Conservation (phyloP, 2,888 invertebrate genomes). For the Dryobota labecula region DNA sequence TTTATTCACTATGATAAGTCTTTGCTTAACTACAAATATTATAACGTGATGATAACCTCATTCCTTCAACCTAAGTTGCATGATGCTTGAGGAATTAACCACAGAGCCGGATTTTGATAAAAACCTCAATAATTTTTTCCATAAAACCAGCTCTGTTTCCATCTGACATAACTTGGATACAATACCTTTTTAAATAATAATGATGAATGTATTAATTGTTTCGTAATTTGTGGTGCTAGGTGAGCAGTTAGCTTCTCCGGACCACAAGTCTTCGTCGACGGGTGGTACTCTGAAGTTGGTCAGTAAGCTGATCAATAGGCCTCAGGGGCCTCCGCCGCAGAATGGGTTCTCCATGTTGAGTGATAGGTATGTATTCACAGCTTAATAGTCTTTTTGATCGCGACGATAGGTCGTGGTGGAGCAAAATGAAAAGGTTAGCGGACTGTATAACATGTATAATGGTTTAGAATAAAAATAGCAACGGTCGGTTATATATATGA, state of each 20-base stretch:
- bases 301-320: conserved; percentile 84
- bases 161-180: conserved; percentile 16
- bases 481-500: too few species aligned
- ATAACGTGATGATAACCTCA: conserved; percentile 28
- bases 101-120: not conserved
- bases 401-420: too few species aligned
- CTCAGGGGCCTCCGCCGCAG: conserved; percentile 64
- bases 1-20: not conserved
- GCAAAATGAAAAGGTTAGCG: too few species aligned
- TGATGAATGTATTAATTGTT: not conserved
- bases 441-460: too few species aligned
- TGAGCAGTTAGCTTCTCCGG: conserved; percentile 82
- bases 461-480: too few species aligned
- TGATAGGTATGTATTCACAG: conserved; percentile 72
- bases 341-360: conserved; percentile 74
- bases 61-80: conserved; percentile 36
- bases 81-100: conserved; percentile 30
- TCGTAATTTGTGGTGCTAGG: conserved; percentile 62
- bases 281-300: conserved; percentile 76
- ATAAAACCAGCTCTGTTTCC: not conserved
- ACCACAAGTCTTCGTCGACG: conserved; percentile 77
- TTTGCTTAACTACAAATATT: not conserved
- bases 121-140: not conserved
- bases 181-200: too few species aligned
- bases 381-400: not conserved